Percentiles rank a stretch among this genome's conserved stretches.
Evolutionary conservation across 2,797 vertebrate species (phyloP).

Genomic region (Momotus momota): DNA sequence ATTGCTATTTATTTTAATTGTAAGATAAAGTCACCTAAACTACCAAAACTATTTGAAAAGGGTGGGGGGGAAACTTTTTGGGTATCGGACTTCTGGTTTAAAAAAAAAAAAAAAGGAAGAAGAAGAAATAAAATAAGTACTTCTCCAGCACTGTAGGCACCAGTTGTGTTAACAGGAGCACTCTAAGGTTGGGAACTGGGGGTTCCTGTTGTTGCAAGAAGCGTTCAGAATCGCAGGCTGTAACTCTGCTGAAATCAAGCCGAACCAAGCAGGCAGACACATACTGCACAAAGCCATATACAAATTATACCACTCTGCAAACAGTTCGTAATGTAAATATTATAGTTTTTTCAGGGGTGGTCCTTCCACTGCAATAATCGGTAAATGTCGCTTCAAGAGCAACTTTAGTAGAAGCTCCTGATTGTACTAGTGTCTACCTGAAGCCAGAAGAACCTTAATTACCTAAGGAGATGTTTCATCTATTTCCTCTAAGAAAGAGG

Average conservation of each 20-base stretch:
- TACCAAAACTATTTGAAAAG: background rate
- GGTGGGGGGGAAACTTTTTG: background rate
- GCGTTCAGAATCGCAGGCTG: background rate
- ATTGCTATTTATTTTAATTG: background rate
- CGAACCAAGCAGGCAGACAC: background rate
- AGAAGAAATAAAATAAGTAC: background rate
- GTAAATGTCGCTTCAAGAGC: background rate
- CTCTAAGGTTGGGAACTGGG: background rate
- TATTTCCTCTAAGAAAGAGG: constrained; percentile 51
- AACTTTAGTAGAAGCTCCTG: background rate
- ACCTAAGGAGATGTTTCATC: constrained; percentile 51
- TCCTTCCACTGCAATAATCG: background rate
- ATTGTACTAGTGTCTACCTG: background rate
- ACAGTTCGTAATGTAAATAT: background rate
- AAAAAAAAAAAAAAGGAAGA: background rate
- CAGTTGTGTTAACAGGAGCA: rapidly evolving
- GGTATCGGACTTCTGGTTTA: background rate
- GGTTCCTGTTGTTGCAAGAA: background rate
- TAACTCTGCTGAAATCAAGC: background rate
- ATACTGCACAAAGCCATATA: background rate
- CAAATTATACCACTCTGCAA: background rate
- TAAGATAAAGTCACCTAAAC: background rate
- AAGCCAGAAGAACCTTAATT: constrained; percentile 40
- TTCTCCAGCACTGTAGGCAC: background rate
- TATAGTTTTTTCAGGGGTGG: background rate